These are phyloP conservation scores for Diorhabda sublineata DNA, from an alignment of 1,140 invertebrate genomes.

Conservation along the genomic window DNA sequence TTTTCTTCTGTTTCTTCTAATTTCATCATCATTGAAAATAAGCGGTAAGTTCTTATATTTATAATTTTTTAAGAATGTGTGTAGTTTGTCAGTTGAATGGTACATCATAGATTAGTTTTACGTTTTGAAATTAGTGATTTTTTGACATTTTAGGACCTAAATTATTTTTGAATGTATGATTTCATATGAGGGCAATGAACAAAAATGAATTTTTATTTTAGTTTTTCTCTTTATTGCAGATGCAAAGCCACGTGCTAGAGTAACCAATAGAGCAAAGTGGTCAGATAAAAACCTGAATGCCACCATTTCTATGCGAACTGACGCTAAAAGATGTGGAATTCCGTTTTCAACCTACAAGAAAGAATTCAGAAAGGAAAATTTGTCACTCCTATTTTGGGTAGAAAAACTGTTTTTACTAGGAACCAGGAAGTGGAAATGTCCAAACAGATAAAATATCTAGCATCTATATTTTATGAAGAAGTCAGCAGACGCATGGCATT, in stretches of 20 bases:
- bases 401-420: constrained; percentile 12
- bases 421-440: constrained; percentile 6
- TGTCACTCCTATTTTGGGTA: constrained; percentile 3
- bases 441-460: constrained; percentile 7
- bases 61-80: constrained; percentile 1
- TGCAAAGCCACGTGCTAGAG: not conserved
- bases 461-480: constrained; percentile 12
- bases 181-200: no score
- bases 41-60: constrained; percentile 11
- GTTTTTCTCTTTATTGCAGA: not conserved
- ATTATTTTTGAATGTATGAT: not conserved
- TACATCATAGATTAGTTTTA: constrained; percentile 5
- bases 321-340: constrained; percentile 1
- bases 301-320: not conserved
- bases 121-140: constrained; percentile 1
- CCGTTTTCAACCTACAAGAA: no score
- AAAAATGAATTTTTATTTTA: no score
- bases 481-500: constrained; percentile 1
- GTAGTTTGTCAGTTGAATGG: not conserved
- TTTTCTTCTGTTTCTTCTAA: constrained; percentile 9
- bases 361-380: constrained; percentile 6
- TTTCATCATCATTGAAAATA: constrained; percentile 7
- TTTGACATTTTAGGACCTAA: not conserved
- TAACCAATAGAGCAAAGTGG: no score
- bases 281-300: no score